Conservation (phyloP, 1,140 invertebrate species). For the Sminthurides bifidus region DNA sequence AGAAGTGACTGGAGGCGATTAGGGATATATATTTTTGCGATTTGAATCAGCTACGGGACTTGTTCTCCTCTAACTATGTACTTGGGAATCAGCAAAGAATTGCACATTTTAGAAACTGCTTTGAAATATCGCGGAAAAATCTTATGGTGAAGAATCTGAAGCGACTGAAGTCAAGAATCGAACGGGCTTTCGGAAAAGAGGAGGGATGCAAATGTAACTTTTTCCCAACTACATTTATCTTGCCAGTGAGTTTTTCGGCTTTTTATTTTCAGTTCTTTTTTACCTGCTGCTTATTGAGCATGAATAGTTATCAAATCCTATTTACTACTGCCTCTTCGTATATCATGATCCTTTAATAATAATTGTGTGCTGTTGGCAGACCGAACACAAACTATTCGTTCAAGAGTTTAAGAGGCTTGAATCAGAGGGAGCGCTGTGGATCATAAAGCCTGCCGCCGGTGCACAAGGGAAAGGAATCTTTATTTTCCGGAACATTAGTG, state of each 20-base stretch:
- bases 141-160: conserved; percentile 48
- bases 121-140: conserved; percentile 50
- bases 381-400: conserved; percentile 35
- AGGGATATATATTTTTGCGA: conserved; percentile 44
- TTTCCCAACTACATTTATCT: conserved; percentile 39
- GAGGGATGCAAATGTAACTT: conserved; percentile 38
- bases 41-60: conserved; percentile 33
- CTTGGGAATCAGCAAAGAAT: conserved; percentile 36
- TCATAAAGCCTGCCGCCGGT: conserved; percentile 47
- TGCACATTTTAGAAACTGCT: conserved; percentile 48
- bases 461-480: conserved; percentile 45
- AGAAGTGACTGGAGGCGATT: conserved; percentile 23
- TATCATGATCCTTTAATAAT: conserved; percentile 3
- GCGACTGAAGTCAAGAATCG: conserved; percentile 36
- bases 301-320: too few relatives aligned
- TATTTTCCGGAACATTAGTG: conserved; percentile 38
- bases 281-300: too few relatives aligned
- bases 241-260: conserved; percentile 35
- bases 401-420: conserved; percentile 42
- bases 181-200: conserved; percentile 22
- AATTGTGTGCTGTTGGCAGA: conserved; percentile 32
- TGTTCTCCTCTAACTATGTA: conserved; percentile 28
- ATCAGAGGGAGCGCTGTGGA: conserved; percentile 45
- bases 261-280: neutral
- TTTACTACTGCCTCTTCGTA: neutral